Conservation (phyloP, 2,888 invertebrate genomes). For the Villa cingulata region DNA sequence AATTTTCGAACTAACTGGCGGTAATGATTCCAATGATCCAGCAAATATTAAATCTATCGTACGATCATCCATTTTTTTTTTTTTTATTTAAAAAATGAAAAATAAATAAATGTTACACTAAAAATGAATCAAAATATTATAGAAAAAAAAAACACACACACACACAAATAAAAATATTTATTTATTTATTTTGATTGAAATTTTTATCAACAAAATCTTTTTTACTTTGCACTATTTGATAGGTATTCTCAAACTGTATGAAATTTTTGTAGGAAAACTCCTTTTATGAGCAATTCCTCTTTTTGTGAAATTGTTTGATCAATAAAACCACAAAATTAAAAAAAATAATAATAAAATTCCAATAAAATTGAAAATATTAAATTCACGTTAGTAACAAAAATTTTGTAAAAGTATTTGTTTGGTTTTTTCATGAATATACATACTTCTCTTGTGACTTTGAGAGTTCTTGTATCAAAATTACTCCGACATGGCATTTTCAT, state of each 20-base stretch:
- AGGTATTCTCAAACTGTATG: background rate
- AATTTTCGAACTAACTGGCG: constrained; percentile 94
- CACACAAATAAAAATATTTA: background rate
- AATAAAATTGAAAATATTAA: no score
- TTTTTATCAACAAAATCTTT: background rate
- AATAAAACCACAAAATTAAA: background rate
- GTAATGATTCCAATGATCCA: constrained; percentile 74
- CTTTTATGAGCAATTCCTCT: background rate
- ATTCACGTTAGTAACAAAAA: background rate
- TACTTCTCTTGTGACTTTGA: no score
- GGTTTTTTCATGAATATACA: background rate
- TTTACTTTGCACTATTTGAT: no score
- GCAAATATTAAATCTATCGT: constrained; percentile 82
- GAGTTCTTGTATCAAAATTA: no score
- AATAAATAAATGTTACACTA: background rate
- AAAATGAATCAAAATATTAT: no score
- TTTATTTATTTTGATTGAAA: background rate
- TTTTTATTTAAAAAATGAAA: background rate
- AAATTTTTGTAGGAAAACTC: background rate
- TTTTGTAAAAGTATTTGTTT: background rate
- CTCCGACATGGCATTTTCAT: no score
- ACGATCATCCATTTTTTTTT: constrained; percentile 64
- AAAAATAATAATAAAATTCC: no score
- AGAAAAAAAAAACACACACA: no score
- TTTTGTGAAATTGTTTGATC: background rate